phyloP scores from a whole-genome alignment of 2,113 vertebrate genomes.

The Callorhinus ursinus region DNA sequence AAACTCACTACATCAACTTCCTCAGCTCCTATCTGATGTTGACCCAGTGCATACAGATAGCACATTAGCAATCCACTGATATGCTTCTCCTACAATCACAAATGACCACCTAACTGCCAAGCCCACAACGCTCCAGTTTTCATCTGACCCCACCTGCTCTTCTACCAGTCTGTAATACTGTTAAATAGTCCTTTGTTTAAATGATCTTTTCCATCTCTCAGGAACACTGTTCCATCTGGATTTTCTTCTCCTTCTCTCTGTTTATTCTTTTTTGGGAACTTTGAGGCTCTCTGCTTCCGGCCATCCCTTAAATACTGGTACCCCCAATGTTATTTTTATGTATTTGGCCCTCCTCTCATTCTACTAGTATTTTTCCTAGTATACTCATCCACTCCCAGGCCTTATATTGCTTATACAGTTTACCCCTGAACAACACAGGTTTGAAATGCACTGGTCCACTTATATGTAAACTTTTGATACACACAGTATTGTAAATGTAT shows the following conservation, averaged over 20 bases:
- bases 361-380: background rate
- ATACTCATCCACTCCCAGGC: background rate
- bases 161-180: background rate
- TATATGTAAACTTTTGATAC: background rate
- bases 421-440: background rate
- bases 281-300: background rate
- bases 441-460: background rate
- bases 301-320: background rate
- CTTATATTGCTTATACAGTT: background rate
- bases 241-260: background rate
- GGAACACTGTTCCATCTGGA: background rate
- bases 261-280: background rate
- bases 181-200: background rate
- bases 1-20: background rate
- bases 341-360: background rate
- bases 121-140: background rate
- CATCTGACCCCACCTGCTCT: background rate
- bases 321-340: background rate
- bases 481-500: background rate
- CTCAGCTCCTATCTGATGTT: background rate
- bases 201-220: background rate
- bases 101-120: background rate
- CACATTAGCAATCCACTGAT: too few species aligned
- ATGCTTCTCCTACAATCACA: background rate
- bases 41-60: background rate